Evolutionary conservation across 2,888 invertebrate species (phyloP).

Genomic region (Cylindroiulus punctatus): DNA sequence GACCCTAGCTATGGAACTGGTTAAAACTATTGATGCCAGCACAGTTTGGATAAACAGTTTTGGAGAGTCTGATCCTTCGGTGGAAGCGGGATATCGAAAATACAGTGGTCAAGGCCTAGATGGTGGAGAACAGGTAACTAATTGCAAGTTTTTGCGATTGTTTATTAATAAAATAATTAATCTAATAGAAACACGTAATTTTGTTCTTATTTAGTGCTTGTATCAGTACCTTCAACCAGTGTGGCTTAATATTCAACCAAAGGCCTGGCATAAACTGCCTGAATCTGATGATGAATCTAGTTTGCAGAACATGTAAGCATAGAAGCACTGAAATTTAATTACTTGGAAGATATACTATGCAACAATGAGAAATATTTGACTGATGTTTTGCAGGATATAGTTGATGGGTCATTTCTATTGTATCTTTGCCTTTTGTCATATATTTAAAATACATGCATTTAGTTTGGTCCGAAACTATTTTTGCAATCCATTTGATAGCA

Average conservation of each 20-base stretch:
- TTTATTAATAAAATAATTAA: not conserved
- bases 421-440: too few species aligned
- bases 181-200: not conserved
- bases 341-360: too few species aligned
- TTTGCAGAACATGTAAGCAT: not conserved
- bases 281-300: not conserved
- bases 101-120: slow-evolving; percentile 68
- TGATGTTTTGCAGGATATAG: too few species aligned
- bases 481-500: too few species aligned
- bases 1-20: slow-evolving; percentile 70
- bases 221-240: slow-evolving; percentile 42
- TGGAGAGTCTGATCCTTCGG: slow-evolving; percentile 69
- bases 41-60: slow-evolving; percentile 71
- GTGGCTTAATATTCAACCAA: not conserved
- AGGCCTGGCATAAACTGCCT: not conserved
- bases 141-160: not conserved
- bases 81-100: slow-evolving; percentile 69
- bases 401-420: too few species aligned
- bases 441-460: too few species aligned
- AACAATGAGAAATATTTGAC: too few species aligned
- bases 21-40: slow-evolving; percentile 68
- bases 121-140: slow-evolving; percentile 50
- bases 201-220: slow-evolving; percentile 24
- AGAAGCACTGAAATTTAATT: not conserved
- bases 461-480: too few species aligned